Conservation (phyloP, 2,888 invertebrate genomes). For the Barypeithes pellucidus region DNA sequence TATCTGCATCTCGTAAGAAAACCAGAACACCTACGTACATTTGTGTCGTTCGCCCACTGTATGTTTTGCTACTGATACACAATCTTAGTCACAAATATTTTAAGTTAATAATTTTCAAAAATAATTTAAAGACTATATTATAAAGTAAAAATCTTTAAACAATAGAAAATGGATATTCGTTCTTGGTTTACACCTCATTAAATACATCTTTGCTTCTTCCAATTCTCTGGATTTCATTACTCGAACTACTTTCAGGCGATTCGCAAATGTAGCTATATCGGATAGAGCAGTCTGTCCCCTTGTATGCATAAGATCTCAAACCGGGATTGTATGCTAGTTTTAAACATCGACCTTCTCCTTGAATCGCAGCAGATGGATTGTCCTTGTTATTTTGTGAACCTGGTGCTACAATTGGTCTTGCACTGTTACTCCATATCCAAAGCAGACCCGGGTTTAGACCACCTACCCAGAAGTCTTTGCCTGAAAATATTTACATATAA, state of each 20-base stretch:
- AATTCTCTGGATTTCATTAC: conserved; percentile 75
- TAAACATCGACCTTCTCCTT: conserved; percentile 82
- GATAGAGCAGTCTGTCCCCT: conserved; percentile 83
- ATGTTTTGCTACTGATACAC: too few species aligned
- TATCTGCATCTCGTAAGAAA: too few species aligned
- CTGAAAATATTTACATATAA: conserved; percentile 65
- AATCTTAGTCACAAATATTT: too few species aligned
- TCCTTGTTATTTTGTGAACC: conserved; percentile 60
- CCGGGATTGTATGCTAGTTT: conserved; percentile 78
- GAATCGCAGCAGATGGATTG: conserved; percentile 71
- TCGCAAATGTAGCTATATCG: conserved; percentile 83
- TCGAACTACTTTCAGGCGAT: conserved; percentile 74
- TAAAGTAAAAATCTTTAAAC: not conserved
- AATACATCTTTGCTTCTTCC: conserved; percentile 65
- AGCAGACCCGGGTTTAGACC: conserved; percentile 88
- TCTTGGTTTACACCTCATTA: conserved; percentile 44
- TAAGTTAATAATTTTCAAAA: too few species aligned
- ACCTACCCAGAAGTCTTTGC: conserved; percentile 87
- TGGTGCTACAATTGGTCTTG: conserved; percentile 77
- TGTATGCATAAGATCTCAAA: conserved; percentile 76
- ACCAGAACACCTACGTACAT: too few species aligned
- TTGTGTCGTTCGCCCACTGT: too few species aligned
- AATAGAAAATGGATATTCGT: not conserved
- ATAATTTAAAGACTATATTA: too few species aligned
- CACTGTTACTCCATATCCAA: conserved; percentile 92